These are phyloP conservation scores for Poeciliopsis prolifica DNA, from an alignment of 2,113 vertebrate genomes.

Conservation along the genomic window DNA sequence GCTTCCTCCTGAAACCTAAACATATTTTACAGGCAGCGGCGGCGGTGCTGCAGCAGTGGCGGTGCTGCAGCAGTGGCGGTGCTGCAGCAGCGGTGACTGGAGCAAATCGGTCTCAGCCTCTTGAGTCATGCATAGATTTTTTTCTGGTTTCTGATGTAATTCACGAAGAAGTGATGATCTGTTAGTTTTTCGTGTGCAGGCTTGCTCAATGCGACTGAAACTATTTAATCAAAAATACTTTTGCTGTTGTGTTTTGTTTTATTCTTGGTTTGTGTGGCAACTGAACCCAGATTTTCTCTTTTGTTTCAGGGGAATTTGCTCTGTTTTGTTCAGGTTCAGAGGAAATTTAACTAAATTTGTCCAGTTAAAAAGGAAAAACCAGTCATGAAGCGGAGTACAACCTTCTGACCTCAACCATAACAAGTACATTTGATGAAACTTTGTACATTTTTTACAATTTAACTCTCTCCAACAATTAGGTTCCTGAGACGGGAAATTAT, in stretches of 20 bases:
- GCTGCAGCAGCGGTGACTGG: background rate
- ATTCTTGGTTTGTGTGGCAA: background rate
- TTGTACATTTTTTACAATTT: too few species aligned
- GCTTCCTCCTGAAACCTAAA: background rate
- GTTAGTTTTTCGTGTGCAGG: background rate
- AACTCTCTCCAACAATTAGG: too few species aligned
- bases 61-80: too few species aligned
- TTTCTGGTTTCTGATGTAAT: background rate
- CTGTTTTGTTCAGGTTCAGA: background rate
- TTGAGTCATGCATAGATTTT: constrained; percentile 37
- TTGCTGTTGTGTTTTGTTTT: background rate
- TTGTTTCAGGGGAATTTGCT: background rate
- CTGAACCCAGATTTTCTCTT: background rate
- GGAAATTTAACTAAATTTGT: background rate
- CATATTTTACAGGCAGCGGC: background rate
- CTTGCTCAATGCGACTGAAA: background rate
- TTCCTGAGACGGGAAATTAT: too few species aligned
- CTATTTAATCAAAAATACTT: background rate
- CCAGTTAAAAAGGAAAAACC: background rate
- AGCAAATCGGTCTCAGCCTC: constrained; percentile 1
- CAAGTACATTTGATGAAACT: too few species aligned
- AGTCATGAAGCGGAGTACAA: too few species aligned
- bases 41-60: too few species aligned
- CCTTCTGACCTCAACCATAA: too few species aligned
- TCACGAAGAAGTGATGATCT: background rate